Conservation (phyloP, 1,140 invertebrate genomes). For the Drosophila setifemur region DNA sequence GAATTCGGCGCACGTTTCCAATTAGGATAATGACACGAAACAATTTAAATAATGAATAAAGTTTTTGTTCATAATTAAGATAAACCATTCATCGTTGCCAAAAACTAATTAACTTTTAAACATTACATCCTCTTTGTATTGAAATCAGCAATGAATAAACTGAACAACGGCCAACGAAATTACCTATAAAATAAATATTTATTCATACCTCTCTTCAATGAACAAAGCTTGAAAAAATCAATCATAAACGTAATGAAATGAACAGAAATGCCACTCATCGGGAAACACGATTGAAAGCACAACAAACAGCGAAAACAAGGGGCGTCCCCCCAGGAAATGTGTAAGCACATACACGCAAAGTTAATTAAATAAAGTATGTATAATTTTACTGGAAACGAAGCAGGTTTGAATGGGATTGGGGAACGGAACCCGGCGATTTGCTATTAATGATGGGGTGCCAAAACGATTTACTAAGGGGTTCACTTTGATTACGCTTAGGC, state of each 20-base stretch:
- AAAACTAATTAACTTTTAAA: conserved; percentile 32
- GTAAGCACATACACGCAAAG: conserved; percentile 17
- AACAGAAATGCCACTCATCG: conserved; percentile 18
- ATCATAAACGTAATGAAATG: conserved; percentile 19
- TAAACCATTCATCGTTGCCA: conserved; percentile 1
- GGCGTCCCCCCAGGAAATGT: conserved; percentile 16
- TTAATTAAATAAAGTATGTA: conserved; percentile 41
- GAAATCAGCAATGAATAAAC: background rate
- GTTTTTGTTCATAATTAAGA: background rate
- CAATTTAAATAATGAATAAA: background rate
- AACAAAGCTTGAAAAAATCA: conserved; percentile 24
- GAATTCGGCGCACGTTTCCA: conserved; percentile 2
- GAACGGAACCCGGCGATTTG: conserved; percentile 8
- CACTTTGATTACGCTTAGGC: background rate
- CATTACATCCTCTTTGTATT: background rate
- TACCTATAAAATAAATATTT: background rate
- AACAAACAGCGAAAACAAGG: conserved; percentile 19
- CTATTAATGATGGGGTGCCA: background rate
- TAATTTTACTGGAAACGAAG: background rate
- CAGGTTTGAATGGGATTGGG: background rate
- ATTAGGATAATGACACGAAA: background rate
- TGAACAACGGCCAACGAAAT: background rate
- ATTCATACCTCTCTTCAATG: background rate
- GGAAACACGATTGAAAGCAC: conserved; percentile 2
- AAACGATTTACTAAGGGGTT: background rate